These are phyloP conservation scores for Amorpha juglandis DNA, from an alignment of 2,888 invertebrate genomes.

Conservation along the genomic window DNA sequence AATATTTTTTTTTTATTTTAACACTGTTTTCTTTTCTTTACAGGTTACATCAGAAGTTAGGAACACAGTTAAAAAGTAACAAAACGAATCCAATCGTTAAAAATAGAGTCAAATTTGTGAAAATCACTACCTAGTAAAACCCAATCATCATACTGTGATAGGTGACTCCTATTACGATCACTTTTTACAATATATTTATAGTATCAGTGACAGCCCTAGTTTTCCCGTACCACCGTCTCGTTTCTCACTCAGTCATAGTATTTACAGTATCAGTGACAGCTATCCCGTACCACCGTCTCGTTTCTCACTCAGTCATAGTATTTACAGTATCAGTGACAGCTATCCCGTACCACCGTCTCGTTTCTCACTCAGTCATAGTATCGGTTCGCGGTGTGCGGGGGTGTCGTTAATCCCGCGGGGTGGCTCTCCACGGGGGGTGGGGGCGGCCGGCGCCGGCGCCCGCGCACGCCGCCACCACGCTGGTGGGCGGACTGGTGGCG, in stretches of 20 bases:
- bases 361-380: conserved; percentile 14
- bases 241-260: conserved; percentile 2
- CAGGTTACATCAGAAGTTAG: conserved; percentile 3
- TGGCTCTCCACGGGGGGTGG: conserved; percentile 85
- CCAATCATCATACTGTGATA: background rate
- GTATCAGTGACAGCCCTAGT: background rate
- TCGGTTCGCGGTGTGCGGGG: conserved; percentile 33
- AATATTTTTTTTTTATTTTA: background rate
- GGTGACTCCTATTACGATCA: too few species aligned
- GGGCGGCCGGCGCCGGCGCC: conserved; percentile 85
- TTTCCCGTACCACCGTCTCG: background rate
- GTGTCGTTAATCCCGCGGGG: conserved; percentile 60
- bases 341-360: background rate
- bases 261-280: background rate
- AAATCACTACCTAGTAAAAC: background rate
- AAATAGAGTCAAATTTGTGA: background rate
- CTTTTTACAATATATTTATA: too few species aligned
- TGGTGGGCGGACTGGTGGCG: conserved; percentile 87
- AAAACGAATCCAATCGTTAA: background rate
- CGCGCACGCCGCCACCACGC: conserved; percentile 84
- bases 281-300: background rate
- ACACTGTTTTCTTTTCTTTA: background rate
- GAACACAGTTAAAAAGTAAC: background rate
- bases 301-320: conserved; percentile 2
- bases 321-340: background rate